Base-by-base conservation (phyloP, 2,113 vertebrate genomes). In the Empidonax traillii region DNA sequence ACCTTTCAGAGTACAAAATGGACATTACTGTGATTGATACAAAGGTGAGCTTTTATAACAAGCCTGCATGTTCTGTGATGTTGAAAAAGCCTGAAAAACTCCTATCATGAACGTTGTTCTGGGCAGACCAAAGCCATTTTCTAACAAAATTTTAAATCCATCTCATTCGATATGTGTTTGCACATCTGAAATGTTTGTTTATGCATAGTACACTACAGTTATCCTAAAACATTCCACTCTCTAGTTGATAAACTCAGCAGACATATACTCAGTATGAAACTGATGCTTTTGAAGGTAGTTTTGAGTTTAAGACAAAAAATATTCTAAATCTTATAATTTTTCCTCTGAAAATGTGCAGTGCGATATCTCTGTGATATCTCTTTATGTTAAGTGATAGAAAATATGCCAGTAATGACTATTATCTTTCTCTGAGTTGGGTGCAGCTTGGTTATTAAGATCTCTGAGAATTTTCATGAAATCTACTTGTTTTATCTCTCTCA, bases 1-100 rank as follows among this genome's bases (percentile, higher is more conserved):
- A 98, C 51, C 97, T 99, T 93, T 98, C 99, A 56, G 98, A 98
- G 63, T 99, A 99, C 77, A 98, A 98, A 93, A 98, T 98, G 95
- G 98, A 98, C 46, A 39, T 97, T 86, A 98, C 97, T 73, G 74
- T 98, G 83, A 95, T 97, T 96, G 97, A 98, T 76, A 94, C 96
- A 59, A 98, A 98, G 98, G 99, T 99, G 98, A 97, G 94, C 46
- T 74, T 87, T 7, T 65, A 12, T 74, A 23, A 39, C 28, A 65
- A 49, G 11, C 55, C 25, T 22, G 14, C 19, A 4, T 49, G 43
- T n/a, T 77, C 35, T 73, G 0, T 53, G 43, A 28, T 53, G 41
- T 8, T 80, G 16, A n/a, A 69, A 72, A 74, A 49, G 25, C 20
- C 21, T 91, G 33, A 27, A 35, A 33, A 90, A 74, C 27, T 33